Evolutionary conservation across 2,113 vertebrate species (phyloP), one percentile per base, ranked within the genome.

Genomic region (Psittacara wagleri): DNA sequence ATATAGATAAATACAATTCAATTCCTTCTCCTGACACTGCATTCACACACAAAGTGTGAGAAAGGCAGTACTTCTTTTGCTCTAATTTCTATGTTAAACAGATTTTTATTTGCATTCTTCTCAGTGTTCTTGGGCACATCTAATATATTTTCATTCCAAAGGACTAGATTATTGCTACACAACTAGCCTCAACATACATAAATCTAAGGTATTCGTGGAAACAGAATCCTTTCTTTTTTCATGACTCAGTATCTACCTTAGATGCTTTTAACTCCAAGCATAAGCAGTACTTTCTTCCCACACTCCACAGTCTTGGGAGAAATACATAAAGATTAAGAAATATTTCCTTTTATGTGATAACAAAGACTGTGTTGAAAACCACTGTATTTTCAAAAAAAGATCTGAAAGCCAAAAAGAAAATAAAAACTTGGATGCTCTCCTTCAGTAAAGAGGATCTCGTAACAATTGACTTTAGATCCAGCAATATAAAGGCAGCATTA

Each of bases 71-170:
- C 13, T 55, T 33, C 78, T 90, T 91, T 78, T 95, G 83, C 83
- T 80, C 84, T 35, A 46, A 59, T 95, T 93, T 62, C 49, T 70
- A 3, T 17, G 23, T 63, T 67, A 70, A 77, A 74, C 28, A 46
- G 6, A 70, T 51, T 80, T 90, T 86, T 88, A 78, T 95, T 91
- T 83, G 55, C 92, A 94, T 97, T 94, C 76, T 67, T 96, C 55
- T 64, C 39, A 64, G 46, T 86, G 49, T 55, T 93, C 49, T 18
- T 92, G 63, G 49, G 70, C 76, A 86, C 28, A 54, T 75, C 61
- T 73, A 93, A 51, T 11, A 63, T 91, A 74, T 95, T 97, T 95
- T 92, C 82, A 90, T 96, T 95, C 88, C 93, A 81, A 39, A 52
- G 35, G 43, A 67, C 51, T 27, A 90, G 37, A 70, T 33, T 54